Conservation (phyloP, 2,113 vertebrate genomes). For the Bufo bufo region DNA sequence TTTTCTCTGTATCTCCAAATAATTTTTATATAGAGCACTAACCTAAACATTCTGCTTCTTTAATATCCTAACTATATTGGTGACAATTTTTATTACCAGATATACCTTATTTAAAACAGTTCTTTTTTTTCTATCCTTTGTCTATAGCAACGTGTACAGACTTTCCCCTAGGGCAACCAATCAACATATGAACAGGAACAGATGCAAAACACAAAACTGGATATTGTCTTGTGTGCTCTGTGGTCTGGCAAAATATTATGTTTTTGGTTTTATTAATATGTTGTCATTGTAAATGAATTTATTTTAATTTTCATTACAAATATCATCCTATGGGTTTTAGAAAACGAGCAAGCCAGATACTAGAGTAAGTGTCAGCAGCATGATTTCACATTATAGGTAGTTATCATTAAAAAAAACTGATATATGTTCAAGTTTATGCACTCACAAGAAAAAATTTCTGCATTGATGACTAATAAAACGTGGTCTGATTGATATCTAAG, state of each 20-base stretch:
- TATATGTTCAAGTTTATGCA: not conserved
- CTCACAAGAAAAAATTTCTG: not conserved
- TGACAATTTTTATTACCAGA: no score
- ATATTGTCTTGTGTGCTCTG: slow-evolving; percentile 1
- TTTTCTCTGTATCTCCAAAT: not conserved
- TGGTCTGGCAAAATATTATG: slow-evolving; percentile 5
- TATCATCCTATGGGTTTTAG: not conserved
- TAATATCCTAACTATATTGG: not conserved
- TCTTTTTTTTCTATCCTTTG: not conserved
- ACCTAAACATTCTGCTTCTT: not conserved
- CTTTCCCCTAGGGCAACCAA: not conserved
- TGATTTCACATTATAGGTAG: not conserved
- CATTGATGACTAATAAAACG: no score
- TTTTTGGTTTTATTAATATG: slow-evolving; percentile 27
- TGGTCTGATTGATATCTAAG: no score
- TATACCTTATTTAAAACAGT: not conserved
- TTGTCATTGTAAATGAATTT: slow-evolving; percentile 40
- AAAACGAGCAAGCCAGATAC: slow-evolving; percentile 16
- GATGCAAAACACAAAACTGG: not conserved
- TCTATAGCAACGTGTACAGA: slow-evolving; percentile 7
- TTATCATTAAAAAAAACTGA: not conserved
- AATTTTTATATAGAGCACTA: not conserved
- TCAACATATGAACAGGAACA: slow-evolving; percentile 4
- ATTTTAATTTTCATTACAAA: not conserved
- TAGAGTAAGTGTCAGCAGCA: not conserved